phyloP scores from a whole-genome alignment of 2,113 vertebrate genomes.

The Hypanus sabinus region DNA sequence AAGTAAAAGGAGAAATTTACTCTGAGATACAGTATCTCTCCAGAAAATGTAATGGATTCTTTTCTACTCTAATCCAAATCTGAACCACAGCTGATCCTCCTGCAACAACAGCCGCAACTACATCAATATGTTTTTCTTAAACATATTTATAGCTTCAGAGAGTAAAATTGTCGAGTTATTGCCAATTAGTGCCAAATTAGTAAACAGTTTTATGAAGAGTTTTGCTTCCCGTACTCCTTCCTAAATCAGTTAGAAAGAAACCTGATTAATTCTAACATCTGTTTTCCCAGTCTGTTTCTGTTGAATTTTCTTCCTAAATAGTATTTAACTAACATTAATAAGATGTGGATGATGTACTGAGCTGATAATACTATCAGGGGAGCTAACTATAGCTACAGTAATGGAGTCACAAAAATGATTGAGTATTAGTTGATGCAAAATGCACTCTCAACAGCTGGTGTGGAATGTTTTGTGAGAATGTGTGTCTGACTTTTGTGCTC shows the following conservation, averaged over 20 bases:
- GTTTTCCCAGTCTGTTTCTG: slow-evolving; percentile 20
- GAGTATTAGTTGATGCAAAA: background rate
- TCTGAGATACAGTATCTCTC: too few species aligned
- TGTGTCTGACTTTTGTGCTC: background rate
- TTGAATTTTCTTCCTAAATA: slow-evolving; percentile 1
- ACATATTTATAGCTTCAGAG: slow-evolving; percentile 11
- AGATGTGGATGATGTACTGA: slow-evolving; percentile 6
- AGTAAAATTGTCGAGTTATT: slow-evolving; percentile 14
- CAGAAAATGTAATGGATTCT: too few species aligned
- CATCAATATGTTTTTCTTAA: background rate
- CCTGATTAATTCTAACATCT: slow-evolving; percentile 26
- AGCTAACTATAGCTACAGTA: background rate
- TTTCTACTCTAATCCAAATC: background rate
- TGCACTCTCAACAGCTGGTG: background rate
- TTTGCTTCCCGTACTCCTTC: background rate
- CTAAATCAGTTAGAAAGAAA: slow-evolving; percentile 17
- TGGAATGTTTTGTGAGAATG: background rate
- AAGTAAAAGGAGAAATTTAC: too few species aligned
- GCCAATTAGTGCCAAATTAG: slow-evolving; percentile 18
- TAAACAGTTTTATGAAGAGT: background rate
- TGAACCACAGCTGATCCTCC: background rate
- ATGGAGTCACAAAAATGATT: slow-evolving; percentile 16
- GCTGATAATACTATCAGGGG: slow-evolving; percentile 21
- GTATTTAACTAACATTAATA: slow-evolving; percentile 30
- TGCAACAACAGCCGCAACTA: background rate